phyloP scores from a whole-genome alignment of 2,888 invertebrate species.

The Caenorhabditis auriculariae region DNA sequence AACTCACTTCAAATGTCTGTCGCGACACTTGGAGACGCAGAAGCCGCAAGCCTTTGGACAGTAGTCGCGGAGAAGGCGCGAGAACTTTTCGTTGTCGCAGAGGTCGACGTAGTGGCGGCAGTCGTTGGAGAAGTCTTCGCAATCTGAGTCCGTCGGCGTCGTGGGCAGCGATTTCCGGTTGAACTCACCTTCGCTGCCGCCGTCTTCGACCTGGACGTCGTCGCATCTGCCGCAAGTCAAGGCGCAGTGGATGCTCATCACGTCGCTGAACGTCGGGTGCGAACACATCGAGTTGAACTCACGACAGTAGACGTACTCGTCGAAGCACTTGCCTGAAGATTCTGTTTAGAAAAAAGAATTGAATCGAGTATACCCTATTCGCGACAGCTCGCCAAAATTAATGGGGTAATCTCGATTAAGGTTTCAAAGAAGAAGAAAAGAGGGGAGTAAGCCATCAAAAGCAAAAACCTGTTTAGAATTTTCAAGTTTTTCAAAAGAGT shows the following conservation, averaged over 20 bases:
- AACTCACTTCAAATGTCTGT: constrained; percentile 43
- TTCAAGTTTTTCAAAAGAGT: not conserved
- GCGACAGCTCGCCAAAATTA: too few relatives aligned
- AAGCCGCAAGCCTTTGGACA: constrained; percentile 40
- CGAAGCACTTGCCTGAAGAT: constrained; percentile 42
- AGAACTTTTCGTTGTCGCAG: constrained; percentile 27
- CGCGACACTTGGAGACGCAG: constrained; percentile 38
- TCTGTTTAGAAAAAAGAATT: too few relatives aligned
- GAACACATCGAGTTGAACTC: constrained; percentile 46
- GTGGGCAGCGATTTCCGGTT: constrained; percentile 2
- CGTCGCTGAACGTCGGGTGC: constrained; percentile 44
- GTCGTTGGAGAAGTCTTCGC: constrained; percentile 30
- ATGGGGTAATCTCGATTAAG: too few relatives aligned
- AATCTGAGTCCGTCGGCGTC: constrained; percentile 3
- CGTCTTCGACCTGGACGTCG: constrained; percentile 33
- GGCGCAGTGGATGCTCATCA: constrained; percentile 46
- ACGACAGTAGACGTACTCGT: constrained; percentile 49
- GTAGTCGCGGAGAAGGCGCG: constrained; percentile 27
- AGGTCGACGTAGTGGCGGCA: constrained; percentile 37
- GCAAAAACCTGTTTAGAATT: not conserved
- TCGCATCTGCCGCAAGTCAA: constrained; percentile 45
- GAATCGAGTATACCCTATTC: too few relatives aligned
- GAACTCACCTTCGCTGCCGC: constrained; percentile 3
- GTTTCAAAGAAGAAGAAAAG: not conserved
- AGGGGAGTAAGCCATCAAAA: not conserved